phyloP scores from a whole-genome alignment of 2,888 invertebrate genomes.

The Epinotia ramella region DNA sequence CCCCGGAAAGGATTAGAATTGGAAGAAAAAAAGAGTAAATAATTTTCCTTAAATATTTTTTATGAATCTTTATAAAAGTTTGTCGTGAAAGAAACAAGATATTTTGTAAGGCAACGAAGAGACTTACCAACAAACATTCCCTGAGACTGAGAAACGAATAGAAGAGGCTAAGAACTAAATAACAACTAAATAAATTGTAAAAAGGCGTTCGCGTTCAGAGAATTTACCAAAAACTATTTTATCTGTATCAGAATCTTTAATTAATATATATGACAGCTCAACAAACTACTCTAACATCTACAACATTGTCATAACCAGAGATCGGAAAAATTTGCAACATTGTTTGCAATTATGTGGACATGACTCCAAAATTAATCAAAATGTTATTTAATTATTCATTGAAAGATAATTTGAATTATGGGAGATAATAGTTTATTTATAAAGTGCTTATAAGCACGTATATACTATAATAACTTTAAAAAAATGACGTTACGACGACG shows the following conservation, averaged over 20 bases:
- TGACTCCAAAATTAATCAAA: no score
- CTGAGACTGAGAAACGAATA: slow-evolving; percentile 80
- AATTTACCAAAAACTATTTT: background rate
- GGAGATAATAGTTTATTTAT: no score
- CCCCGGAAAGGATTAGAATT: slow-evolving; percentile 55
- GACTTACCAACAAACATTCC: slow-evolving; percentile 84
- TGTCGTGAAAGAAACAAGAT: slow-evolving; percentile 72
- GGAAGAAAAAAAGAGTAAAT: slow-evolving; percentile 58
- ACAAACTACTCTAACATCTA: no score
- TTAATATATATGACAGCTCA: no score
- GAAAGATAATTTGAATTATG: no score
- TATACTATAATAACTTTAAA: no score
- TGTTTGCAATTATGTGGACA: no score
- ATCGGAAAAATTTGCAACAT: no score
- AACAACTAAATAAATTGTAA: slow-evolving; percentile 61
- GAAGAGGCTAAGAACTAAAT: slow-evolving; percentile 78
- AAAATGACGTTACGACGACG: no score
- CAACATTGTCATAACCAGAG: background rate
- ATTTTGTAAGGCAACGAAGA: slow-evolving; percentile 83
- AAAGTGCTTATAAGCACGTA: no score
- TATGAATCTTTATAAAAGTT: slow-evolving; percentile 72
- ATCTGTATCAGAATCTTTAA: background rate
- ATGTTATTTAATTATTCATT: no score
- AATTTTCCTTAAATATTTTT: slow-evolving; percentile 79
- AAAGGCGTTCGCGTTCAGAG: slow-evolving; percentile 38